Conservation (phyloP, 2,113 vertebrate species). For the Boulengeromyrus knoepffleri region DNA sequence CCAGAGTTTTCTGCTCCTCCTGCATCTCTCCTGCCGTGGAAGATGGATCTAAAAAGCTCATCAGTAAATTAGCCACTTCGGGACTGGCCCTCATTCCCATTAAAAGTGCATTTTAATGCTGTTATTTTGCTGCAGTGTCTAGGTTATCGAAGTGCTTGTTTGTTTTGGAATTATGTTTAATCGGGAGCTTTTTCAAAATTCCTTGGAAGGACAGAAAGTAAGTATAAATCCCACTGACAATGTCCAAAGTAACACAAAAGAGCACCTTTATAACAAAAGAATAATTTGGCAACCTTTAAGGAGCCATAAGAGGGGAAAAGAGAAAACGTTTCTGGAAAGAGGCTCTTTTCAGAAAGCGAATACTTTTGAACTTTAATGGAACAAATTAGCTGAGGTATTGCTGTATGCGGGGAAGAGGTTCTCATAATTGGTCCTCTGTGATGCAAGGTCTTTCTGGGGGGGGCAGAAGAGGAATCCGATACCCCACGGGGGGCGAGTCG, state of each 20-base stretch:
- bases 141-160: background rate
- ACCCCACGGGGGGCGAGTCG: conserved; percentile 22
- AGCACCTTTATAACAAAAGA: background rate
- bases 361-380: conserved; percentile 38
- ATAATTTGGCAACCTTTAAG: background rate
- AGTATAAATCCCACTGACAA: background rate
- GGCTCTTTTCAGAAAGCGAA: conserved; percentile 23
- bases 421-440: conserved; percentile 33
- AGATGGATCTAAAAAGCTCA: conserved; percentile 8
- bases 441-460: conserved; percentile 21
- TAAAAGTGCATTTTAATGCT: background rate
- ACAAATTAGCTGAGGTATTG: conserved; percentile 29
- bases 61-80: background rate
- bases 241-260: background rate
- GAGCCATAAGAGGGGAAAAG: background rate
- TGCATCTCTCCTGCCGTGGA: background rate
- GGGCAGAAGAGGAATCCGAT: conserved; percentile 30
- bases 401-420: background rate
- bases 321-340: conserved; percentile 1
- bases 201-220: background rate
- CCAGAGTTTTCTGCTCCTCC: background rate
- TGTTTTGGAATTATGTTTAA: conserved; percentile 2
- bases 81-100: background rate
- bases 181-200: background rate
- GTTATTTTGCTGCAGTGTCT: background rate